Evolutionary conservation across 2,888 invertebrate genomes (phyloP).

Genomic region (Hermaeophaga mercurialis): DNA sequence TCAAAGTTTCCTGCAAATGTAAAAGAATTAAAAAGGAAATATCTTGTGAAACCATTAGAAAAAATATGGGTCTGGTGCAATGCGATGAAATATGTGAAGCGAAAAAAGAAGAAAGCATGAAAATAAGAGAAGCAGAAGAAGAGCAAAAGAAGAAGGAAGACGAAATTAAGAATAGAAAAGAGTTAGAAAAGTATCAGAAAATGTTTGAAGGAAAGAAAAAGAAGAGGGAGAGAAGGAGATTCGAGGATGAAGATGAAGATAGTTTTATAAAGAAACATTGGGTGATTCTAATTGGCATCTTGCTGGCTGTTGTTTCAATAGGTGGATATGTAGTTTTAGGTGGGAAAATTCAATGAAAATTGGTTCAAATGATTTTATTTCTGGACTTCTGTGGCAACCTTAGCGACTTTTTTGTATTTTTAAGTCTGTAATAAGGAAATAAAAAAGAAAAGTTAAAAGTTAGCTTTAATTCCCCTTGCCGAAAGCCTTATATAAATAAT

Average conservation of each 20-base stretch:
- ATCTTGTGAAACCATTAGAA: constrained; percentile 66
- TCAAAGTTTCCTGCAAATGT: constrained; percentile 79
- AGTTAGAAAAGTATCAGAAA: constrained; percentile 77
- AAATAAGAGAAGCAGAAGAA: constrained; percentile 61
- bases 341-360: background rate
- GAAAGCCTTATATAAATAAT: no score
- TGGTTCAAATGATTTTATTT: no score
- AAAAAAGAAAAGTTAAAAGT: no score
- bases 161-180: constrained; percentile 71
- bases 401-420: no score
- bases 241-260: constrained; percentile 50
- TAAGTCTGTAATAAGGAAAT: no score
- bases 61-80: constrained; percentile 58
- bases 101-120: constrained; percentile 63
- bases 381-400: no score
- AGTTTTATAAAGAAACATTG: constrained; percentile 58
- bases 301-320: constrained; percentile 13
- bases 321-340: constrained; percentile 18
- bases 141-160: constrained; percentile 66
- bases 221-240: constrained; percentile 58
- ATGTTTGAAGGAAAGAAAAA: constrained; percentile 73
- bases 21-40: constrained; percentile 76
- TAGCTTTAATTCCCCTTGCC: no score
- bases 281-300: constrained; percentile 38
- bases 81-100: constrained; percentile 71